Conservation (phyloP, 2,797 vertebrate genomes). For the Neopelma chrysocephalum region DNA sequence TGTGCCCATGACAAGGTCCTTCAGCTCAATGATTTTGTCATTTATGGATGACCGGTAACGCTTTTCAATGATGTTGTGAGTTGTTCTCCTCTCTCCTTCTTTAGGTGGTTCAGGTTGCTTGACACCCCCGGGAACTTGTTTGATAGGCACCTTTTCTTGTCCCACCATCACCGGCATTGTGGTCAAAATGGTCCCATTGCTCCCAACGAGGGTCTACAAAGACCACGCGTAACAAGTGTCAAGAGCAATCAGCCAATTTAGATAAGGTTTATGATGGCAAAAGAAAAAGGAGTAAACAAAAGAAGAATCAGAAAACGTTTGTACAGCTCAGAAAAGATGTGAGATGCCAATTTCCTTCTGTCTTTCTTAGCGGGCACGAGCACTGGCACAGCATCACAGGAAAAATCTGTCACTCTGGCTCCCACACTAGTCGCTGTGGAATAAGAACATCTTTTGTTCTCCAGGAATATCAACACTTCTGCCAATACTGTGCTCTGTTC, state of each 20-base stretch:
- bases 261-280: background rate
- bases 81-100: conserved; percentile 94
- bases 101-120: conserved; percentile 83
- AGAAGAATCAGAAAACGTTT: background rate
- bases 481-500: background rate
- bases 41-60: conserved; percentile 97
- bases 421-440: background rate
- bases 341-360: background rate
- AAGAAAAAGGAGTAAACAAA: background rate
- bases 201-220: conserved; percentile 89
- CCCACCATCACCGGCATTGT: conserved; percentile 95
- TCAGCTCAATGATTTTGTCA: conserved; percentile 95
- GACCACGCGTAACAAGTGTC: accelerated
- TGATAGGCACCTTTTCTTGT: conserved; percentile 94
- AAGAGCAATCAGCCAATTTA: background rate
- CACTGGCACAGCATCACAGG: background rate
- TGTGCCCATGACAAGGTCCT: conserved; percentile 95
- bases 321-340: background rate
- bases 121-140: conserved; percentile 87
- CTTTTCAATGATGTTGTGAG: conserved; percentile 98
- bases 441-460: background rate
- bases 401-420: background rate
- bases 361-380: background rate
- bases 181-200: conserved; percentile 90
- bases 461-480: background rate